Base-by-base conservation (phyloP, 2,888 invertebrate genomes). In the Ischnura elegans region DNA sequence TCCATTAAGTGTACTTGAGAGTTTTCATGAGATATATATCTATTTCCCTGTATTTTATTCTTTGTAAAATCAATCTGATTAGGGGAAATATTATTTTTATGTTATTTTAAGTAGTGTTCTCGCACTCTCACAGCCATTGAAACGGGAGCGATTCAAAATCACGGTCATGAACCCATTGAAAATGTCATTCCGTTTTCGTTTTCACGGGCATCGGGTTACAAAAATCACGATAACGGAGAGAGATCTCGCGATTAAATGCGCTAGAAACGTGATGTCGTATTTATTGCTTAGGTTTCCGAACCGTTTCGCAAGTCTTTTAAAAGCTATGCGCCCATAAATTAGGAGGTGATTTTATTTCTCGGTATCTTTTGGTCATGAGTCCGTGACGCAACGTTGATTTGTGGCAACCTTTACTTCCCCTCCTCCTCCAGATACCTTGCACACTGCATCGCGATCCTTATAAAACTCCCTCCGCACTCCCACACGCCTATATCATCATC, bases 311-410 rank as follows among this genome's bases (percentile, higher is more conserved):
- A 76, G 36, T 76, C 36, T 36, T 76, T 90, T 61, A 90, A 87
- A 66, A 90, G 55, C 61, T 25, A n/a, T 45, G 61, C 43, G 25
- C 8, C 61, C 90, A 43, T 90, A 90, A 90, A 90, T 90, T 90
- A 61, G 43, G 43, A n/a, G n/a, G 76, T 45, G 45, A 61, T 61
- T 90, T 90, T 61, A 90, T 61, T 90, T 45, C 90, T 66, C 43
- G n/a, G 43, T 90, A 76, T 45, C 61, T 55, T 90, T 90, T 61
- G 43, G 42, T 61, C 90, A 76, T 76, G 36, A 29, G 36, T 36
- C 36, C 43, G 10, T 90, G 90, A 90, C 61, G 90, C 90, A 90
- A 90, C 61, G 61, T 61, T 90, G 90, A 90, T 90, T 61, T 90
- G 90, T 61, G 61, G 61, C 76, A 36, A 25, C 76, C 76, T 76